Percentiles rank a stretch among this genome's conserved stretches.
These are phyloP conservation scores for Mastacembelus armatus DNA, from an alignment of 2,797 vertebrate genomes.

Conservation along the genomic window DNA sequence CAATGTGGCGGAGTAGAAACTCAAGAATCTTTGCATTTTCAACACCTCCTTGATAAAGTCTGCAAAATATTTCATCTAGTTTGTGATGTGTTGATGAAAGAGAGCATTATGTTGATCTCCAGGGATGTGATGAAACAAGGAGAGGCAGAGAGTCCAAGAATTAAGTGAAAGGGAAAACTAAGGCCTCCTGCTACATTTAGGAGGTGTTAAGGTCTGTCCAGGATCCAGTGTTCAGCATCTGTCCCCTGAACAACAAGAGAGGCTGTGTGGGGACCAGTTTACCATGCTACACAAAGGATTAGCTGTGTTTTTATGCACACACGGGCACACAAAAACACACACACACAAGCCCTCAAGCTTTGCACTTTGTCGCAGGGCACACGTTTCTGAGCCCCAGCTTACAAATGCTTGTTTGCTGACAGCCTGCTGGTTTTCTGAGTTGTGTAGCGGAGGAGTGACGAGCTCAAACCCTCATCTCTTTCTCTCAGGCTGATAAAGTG, in stretches of 20 bases:
- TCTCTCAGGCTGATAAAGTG: slow-evolving; percentile 94
- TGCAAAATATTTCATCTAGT: slow-evolving; percentile 52
- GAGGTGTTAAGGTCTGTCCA: slow-evolving; percentile 71
- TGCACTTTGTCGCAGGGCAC: slow-evolving; percentile 71
- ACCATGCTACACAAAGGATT: slow-evolving; percentile 68
- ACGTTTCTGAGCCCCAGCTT: slow-evolving; percentile 80
- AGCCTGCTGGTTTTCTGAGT: slow-evolving; percentile 83
- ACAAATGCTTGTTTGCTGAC: slow-evolving; percentile 93
- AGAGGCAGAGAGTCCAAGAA: slow-evolving; percentile 38
- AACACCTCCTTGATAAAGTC: slow-evolving; percentile 72
- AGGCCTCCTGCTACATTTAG: slow-evolving; percentile 69
- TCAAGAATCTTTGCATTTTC: slow-evolving; percentile 60
- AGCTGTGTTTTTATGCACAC: slow-evolving; percentile 59
- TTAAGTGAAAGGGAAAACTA: slow-evolving; percentile 54
- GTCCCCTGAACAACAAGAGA: slow-evolving; percentile 74
- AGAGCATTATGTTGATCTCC: slow-evolving; percentile 63
- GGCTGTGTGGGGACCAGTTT: slow-evolving; percentile 61
- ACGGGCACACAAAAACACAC: slow-evolving; percentile 23
- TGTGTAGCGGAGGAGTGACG: slow-evolving; percentile 81
- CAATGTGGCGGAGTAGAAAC: slow-evolving; percentile 40
- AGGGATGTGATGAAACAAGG: slow-evolving; percentile 38
- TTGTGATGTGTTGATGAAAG: slow-evolving; percentile 74
- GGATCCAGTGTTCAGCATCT: slow-evolving; percentile 66
- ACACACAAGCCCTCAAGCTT: slow-evolving; percentile 45
- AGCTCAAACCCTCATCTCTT: slow-evolving; percentile 92